phyloP scores from a whole-genome alignment of 2,113 vertebrate genomes.

The Tragelaphus scriptus region DNA sequence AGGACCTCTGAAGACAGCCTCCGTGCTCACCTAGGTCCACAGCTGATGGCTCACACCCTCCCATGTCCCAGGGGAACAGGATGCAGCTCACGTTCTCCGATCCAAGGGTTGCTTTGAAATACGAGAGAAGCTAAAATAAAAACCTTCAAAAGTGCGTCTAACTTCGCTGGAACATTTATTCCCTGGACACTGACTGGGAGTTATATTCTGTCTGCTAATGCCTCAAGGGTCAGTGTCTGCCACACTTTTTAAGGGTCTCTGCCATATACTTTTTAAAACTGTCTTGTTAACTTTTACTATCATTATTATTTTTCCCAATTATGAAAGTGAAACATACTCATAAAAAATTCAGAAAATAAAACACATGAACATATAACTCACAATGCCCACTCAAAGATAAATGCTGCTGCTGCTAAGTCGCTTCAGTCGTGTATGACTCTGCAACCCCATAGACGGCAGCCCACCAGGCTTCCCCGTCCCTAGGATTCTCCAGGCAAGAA shows the following conservation, averaged over 20 bases:
- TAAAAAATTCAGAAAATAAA: constrained; percentile 11
- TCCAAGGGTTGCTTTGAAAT: not conserved
- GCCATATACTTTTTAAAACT: not conserved
- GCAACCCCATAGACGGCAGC: not conserved
- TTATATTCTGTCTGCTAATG: not conserved
- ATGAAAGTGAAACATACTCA: not conserved
- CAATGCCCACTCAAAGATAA: not conserved
- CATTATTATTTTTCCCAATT: not conserved
- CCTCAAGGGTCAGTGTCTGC: not conserved
- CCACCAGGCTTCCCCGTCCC: not conserved
- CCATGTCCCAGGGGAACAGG: not conserved
- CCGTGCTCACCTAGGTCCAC: not conserved
- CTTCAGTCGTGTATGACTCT: not conserved
- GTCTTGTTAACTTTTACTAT: not conserved
- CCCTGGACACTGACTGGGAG: not conserved
- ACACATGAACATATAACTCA: not conserved
- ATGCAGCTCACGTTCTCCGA: not conserved
- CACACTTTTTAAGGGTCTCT: not conserved
- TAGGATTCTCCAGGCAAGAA: no score
- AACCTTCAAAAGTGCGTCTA: not conserved
- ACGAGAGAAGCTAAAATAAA: not conserved
- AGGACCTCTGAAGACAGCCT: not conserved
- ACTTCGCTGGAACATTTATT: not conserved
- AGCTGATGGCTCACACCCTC: not conserved
- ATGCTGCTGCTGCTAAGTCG: not conserved